A percentile compares a stretch with the other conserved stretches of the same genome.
Conservation (phyloP, 2,113 vertebrate species). For the Passer domesticus region DNA sequence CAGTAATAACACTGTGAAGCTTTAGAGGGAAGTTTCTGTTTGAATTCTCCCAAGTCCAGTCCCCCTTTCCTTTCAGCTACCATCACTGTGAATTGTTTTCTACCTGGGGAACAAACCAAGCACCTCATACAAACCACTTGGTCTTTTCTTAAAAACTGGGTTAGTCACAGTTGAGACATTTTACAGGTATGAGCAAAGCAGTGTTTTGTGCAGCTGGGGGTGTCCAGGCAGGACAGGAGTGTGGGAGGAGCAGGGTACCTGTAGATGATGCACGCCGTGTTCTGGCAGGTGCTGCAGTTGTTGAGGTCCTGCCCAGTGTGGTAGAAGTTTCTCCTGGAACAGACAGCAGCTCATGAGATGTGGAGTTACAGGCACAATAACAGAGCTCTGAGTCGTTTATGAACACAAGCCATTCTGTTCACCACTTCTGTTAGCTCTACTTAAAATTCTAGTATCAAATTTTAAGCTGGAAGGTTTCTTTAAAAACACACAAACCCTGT, state of each 20-base stretch:
- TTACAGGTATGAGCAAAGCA: not conserved
- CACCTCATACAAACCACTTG: not conserved
- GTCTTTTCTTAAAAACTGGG: not conserved
- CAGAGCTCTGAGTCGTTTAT: not conserved
- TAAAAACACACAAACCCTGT: not conserved
- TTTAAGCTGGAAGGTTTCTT: not conserved
- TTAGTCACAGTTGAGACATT: not conserved
- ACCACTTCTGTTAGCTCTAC: not conserved
- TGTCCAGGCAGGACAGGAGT: not conserved
- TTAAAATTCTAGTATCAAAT: not conserved
- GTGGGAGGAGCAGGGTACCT: slow-evolving; percentile 81
- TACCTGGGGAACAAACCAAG: not conserved
- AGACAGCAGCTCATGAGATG: slow-evolving; percentile 49
- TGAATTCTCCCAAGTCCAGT: not conserved
- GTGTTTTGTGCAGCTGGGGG: rapidly evolving
- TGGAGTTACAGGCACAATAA: not conserved
- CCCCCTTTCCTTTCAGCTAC: not conserved
- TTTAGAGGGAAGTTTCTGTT: not conserved
- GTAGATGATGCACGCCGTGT: slow-evolving; percentile 98
- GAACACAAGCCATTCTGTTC: not conserved
- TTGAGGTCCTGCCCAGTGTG: slow-evolving; percentile 98
- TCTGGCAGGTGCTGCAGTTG: slow-evolving; percentile 97
- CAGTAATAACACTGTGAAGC: not conserved
- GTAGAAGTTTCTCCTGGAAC: slow-evolving; percentile 91
- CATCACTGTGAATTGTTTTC: not conserved